Conservation (phyloP, 2,113 vertebrate species). For the Chiloscyllium plagiosum region DNA sequence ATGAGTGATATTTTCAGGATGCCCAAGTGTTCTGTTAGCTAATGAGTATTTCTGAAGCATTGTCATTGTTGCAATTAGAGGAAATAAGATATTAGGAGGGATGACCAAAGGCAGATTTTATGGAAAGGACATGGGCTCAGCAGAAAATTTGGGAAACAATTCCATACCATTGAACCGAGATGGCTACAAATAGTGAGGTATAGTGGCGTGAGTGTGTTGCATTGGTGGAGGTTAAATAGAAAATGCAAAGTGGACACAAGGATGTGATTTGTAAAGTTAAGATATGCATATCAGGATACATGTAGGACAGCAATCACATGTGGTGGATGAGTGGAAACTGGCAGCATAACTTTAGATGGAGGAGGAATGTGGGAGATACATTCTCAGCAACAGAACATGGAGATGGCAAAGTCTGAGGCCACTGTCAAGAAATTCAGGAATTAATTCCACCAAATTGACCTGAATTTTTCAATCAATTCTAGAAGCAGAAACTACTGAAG, state of each 20-base stretch:
- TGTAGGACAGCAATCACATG: background rate
- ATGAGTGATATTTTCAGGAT: background rate
- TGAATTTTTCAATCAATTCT: background rate
- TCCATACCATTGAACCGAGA: background rate
- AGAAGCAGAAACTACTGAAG: background rate
- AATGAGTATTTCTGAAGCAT: background rate
- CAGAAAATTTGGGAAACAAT: too few relatives aligned
- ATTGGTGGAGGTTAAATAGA: background rate
- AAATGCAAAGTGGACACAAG: background rate
- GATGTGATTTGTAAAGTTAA: background rate
- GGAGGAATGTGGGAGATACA: background rate
- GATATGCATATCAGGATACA: background rate
- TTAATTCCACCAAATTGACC: background rate
- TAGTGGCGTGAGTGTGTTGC: background rate
- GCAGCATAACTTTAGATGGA: background rate
- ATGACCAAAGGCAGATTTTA: background rate
- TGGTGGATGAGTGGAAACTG: background rate
- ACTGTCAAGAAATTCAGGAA: background rate
- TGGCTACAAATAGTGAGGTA: background rate
- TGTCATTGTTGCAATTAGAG: background rate
- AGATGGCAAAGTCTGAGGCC: background rate
- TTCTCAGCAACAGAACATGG: background rate
- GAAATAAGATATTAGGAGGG: background rate
- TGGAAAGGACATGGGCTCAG: too few relatives aligned
- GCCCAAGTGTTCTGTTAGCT: background rate